A percentile compares a stretch with the other conserved stretches of the same genome.
These are phyloP conservation scores for Dolichopus griseipennis DNA, from an alignment of 2,888 invertebrate genomes.

Conservation along the genomic window DNA sequence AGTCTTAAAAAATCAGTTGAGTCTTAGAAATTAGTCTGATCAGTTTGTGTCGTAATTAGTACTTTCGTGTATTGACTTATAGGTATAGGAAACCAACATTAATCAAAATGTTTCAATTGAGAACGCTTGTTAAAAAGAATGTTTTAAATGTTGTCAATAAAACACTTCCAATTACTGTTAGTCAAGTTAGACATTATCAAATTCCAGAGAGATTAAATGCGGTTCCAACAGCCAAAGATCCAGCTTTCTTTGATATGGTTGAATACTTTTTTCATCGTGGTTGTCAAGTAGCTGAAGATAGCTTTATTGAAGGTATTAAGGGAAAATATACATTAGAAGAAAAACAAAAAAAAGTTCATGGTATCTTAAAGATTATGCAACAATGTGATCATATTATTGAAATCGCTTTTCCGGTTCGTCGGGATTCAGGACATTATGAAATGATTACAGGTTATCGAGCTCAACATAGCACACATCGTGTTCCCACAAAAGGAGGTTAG, in stretches of 20 bases:
- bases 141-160: conserved; percentile 52
- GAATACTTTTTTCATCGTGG: conserved; percentile 98
- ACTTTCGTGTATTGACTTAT: neutral
- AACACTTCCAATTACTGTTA: conserved; percentile 50
- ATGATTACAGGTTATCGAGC: conserved; percentile 96
- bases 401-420: conserved; percentile 88
- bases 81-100: neutral
- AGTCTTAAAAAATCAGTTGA: neutral
- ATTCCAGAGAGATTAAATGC: conserved; percentile 77
- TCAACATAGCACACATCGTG: conserved; percentile 92
- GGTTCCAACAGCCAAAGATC: conserved; percentile 69
- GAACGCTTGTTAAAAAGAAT: conserved; percentile 54
- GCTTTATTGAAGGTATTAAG: conserved; percentile 81
- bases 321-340: conserved; percentile 66
- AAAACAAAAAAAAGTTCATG: conserved; percentile 86
- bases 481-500: conserved; percentile 97
- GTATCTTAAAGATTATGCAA: conserved; percentile 93
- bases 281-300: conserved; percentile 79
- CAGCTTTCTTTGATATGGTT: conserved; percentile 95
- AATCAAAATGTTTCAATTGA: conserved; percentile 61
- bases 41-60: neutral
- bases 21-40: neutral
- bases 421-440: conserved; percentile 96
- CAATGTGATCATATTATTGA: conserved; percentile 87
- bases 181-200: conserved; percentile 47